A percentile compares a stretch with the other conserved stretches of the same genome.
Evolutionary conservation across 2,888 invertebrate species (phyloP).

Genomic region (Exephanes ischioxanthus): DNA sequence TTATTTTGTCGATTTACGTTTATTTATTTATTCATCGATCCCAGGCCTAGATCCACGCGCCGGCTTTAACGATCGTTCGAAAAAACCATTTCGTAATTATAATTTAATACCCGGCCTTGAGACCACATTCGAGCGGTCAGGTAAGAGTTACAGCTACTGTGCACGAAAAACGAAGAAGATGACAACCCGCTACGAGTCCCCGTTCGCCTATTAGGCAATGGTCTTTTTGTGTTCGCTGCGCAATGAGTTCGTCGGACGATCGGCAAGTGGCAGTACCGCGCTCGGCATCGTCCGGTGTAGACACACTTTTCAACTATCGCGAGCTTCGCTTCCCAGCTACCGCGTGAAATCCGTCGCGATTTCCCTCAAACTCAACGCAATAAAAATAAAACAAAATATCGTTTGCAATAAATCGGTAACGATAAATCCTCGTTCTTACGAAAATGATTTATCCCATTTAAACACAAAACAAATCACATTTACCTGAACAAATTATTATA

Average conservation of each 20-base stretch:
- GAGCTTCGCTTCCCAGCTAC: slow-evolving; percentile 4
- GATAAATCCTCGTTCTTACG: background rate
- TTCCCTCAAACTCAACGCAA: background rate
- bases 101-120: background rate
- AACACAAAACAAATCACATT: background rate
- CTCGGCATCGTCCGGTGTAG: slow-evolving; percentile 77
- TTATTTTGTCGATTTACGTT: no score
- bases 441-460: background rate
- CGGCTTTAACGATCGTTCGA: no score
- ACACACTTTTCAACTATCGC: slow-evolving; percentile 55
- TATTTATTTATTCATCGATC: no score
- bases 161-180: slow-evolving; percentile 31
- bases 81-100: no score
- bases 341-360: background rate
- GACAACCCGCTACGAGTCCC: slow-evolving; percentile 57
- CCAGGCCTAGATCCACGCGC: no score
- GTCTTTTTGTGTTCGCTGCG: slow-evolving; percentile 68
- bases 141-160: background rate
- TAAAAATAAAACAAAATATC: slow-evolving; percentile 10
- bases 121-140: slow-evolving; percentile 12
- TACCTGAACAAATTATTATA: background rate
- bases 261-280: slow-evolving; percentile 76
- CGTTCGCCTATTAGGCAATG: slow-evolving; percentile 74
- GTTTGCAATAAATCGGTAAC: background rate
- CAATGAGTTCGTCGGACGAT: slow-evolving; percentile 64